Evolutionary conservation across 2,797 vertebrate species (phyloP).

Genomic region (Anomalospiza imberbis): DNA sequence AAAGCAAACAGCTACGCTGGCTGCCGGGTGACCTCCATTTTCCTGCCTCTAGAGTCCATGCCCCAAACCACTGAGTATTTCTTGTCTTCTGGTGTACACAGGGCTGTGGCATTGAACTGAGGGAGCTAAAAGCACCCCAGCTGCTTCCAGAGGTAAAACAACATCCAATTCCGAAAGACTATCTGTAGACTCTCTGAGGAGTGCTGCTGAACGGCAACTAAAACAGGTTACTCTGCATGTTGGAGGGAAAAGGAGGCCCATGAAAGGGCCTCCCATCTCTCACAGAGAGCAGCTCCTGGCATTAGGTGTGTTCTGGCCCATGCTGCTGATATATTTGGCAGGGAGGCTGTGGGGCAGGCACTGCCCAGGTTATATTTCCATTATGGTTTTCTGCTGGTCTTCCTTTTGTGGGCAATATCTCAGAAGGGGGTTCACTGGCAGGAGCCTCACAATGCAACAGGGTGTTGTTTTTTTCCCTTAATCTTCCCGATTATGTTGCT

Average conservation of each 20-base stretch:
- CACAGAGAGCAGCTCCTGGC: background rate
- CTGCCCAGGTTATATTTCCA: background rate
- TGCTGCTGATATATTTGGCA: fast-evolving
- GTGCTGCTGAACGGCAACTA: background rate
- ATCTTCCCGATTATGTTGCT: background rate
- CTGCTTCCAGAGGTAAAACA: background rate
- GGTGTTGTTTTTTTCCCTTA: background rate
- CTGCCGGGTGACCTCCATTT: background rate
- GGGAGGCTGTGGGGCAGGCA: background rate
- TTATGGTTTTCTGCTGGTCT: background rate
- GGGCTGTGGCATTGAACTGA: background rate
- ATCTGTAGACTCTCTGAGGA: background rate
- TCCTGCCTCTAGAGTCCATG: background rate
- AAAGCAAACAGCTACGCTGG: background rate
- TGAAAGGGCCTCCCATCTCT: background rate
- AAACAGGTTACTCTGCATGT: background rate
- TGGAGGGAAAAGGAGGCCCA: background rate
- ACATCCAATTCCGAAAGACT: background rate
- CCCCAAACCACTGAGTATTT: background rate
- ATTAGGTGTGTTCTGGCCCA: background rate
- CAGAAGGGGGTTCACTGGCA: background rate
- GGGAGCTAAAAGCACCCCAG: background rate
- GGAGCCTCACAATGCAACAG: background rate
- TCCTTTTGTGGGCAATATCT: background rate
- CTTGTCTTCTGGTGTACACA: background rate